These are phyloP conservation scores for Octopus sinensis DNA, from an alignment of 1,140 invertebrate species.

Conservation along the genomic window DNA sequence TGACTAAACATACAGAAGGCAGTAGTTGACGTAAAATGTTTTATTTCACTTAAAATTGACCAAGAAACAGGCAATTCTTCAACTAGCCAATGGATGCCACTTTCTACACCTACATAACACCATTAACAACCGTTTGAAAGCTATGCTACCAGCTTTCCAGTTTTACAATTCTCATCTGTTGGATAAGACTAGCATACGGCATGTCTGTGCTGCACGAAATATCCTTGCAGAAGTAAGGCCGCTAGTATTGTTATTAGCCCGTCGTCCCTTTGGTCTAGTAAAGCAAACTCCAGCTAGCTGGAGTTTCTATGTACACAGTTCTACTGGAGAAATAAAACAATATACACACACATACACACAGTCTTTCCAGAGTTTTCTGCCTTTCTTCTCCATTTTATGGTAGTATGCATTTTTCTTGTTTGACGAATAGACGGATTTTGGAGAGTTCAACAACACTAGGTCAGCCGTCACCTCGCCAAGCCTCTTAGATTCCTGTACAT, in stretches of 20 bases:
- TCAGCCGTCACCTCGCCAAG: neutral
- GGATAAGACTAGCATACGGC: slow-evolving; percentile 8
- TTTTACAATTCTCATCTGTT: neutral
- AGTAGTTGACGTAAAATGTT: slow-evolving; percentile 15
- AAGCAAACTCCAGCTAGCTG: slow-evolving; percentile 3
- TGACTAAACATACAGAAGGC: neutral
- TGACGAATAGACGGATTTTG: slow-evolving; percentile 6
- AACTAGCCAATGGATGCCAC: slow-evolving; percentile 5
- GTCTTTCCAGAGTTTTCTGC: neutral
- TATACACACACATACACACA: neutral
- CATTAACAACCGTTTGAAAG: slow-evolving; percentile 12
- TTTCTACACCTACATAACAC: slow-evolving; percentile 11
- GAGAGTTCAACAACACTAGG: neutral
- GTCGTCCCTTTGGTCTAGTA: slow-evolving; percentile 8
- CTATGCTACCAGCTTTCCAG: slow-evolving; percentile 13
- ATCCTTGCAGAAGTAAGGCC: slow-evolving; percentile 13
- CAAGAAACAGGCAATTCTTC: slow-evolving; percentile 12
- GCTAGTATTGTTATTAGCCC: slow-evolving; percentile 12
- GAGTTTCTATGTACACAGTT: slow-evolving; percentile 4
- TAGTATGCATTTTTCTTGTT: neutral
- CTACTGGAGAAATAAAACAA: slow-evolving; percentile 1
- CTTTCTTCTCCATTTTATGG: neutral
- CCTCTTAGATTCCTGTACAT: neutral
- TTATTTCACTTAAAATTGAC: slow-evolving; percentile 16
- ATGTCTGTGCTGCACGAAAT: slow-evolving; percentile 9